These are phyloP conservation scores for Ectemnius continuus DNA, from an alignment of 2,888 invertebrate species.

Conservation along the genomic window DNA sequence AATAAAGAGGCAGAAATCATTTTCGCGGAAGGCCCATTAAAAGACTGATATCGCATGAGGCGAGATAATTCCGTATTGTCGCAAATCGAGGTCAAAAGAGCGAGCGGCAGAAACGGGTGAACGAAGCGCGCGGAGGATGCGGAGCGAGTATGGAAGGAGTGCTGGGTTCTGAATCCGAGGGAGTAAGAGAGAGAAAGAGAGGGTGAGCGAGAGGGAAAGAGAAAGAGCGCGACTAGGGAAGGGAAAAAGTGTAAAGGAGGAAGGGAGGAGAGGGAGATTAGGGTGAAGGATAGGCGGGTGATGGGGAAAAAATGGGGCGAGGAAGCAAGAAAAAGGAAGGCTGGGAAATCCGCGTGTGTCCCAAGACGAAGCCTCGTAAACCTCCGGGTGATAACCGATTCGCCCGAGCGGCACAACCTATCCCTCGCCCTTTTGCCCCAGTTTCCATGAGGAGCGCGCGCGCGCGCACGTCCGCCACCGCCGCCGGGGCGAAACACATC, in stretches of 20 bases:
- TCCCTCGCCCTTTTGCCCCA: constrained; percentile 59
- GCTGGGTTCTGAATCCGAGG: neutral
- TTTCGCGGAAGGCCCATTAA: constrained; percentile 1
- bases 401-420: constrained; percentile 52
- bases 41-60: constrained; percentile 28
- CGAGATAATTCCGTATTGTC: constrained; percentile 51
- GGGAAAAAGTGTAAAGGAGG: neutral
- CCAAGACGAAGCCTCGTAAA: constrained; percentile 60
- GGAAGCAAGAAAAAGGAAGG: constrained; percentile 42
- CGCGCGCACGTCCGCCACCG: neutral
- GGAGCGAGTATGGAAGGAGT: neutral
- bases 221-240: neutral
- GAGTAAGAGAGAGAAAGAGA: neutral
- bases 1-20: constrained; percentile 1
- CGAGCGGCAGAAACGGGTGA: constrained; percentile 38
- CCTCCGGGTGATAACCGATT: constrained; percentile 69
- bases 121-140: too few species aligned
- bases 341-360: constrained; percentile 45
- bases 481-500: constrained; percentile 17
- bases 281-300: constrained; percentile 34
- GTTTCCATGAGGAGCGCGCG: constrained; percentile 30
- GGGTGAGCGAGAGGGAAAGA: too few species aligned
- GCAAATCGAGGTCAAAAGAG: constrained; percentile 58
- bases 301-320: constrained; percentile 47
- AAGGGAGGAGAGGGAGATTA: constrained; percentile 11